Base-by-base conservation (phyloP, 2,888 invertebrate species). In the Seira sanloemensis region DNA sequence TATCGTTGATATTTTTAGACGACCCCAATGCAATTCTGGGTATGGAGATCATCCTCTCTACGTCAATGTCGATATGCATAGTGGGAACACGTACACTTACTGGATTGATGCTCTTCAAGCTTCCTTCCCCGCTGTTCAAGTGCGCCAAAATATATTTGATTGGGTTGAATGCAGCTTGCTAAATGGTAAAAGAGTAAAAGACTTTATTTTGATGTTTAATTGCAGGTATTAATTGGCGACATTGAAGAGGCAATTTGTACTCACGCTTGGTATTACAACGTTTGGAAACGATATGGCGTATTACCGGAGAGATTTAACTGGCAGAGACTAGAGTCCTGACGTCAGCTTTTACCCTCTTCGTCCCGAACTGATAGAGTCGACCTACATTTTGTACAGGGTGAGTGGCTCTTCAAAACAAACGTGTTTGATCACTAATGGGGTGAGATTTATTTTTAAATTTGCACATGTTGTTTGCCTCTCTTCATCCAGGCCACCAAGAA, bases 51-150 rank as follows among this genome's bases (percentile, higher is more conserved):
- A 93, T 88, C 94, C 94, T 5, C 90, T 94, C 7, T 94, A 93
- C 90, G 93, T 86, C 4, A 94, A 94, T 91, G 94, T 94, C 0
- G 93, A 94, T 89, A 93, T 94, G 93, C 91, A 92, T 75, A 93
- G 92, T 89, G 94, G 94, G 2, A 91, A 92, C 68, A 92, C 93
- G 2, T 90, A 92, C 69, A 94, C 93, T 80, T 92, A 93, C 69
- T 94, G 94, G 94, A 93, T 94, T 67, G 94, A 94, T 90, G 92
- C 94, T 0, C 90, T 94, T 24, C 94, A 94, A 90, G 94, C 90
- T 21, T 90, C 91, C n/a, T 91, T 91, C 89, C 91, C 92, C 21
- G 92, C 91, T 18, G 90, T 92, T 54, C 91, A 92, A 89, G 90
- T 90, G 78, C 7, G 54, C 69, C 21, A 46, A n/a, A 7, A 37